Evolutionary conservation across 2,888 invertebrate species (phyloP).

Genomic region (Xylocampa areola): DNA sequence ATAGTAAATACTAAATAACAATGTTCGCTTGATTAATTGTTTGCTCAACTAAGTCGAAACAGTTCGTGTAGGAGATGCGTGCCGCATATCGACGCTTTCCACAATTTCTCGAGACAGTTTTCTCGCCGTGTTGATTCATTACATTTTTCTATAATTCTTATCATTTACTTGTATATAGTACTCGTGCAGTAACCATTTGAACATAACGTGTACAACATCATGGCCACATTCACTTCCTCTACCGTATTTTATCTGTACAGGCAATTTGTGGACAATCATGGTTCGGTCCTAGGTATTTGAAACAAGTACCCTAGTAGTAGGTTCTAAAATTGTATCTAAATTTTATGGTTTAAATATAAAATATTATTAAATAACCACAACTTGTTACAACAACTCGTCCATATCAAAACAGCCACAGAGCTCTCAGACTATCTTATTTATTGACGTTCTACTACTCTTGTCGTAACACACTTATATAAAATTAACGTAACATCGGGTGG

Average conservation of each 20-base stretch:
- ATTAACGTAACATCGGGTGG: slow-evolving; percentile 54
- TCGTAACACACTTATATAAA: slow-evolving; percentile 61
- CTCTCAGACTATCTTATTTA: slow-evolving; percentile 36
- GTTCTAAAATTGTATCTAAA: not conserved
- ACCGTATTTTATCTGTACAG: slow-evolving; percentile 26
- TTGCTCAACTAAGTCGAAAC: not conserved
- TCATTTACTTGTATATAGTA: slow-evolving; percentile 26
- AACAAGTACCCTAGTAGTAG: not conserved
- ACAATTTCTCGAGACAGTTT: slow-evolving; percentile 44
- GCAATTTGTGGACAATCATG: slow-evolving; percentile 24
- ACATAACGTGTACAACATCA: slow-evolving; percentile 52
- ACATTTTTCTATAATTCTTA: slow-evolving; percentile 46
- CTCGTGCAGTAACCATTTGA: slow-evolving; percentile 28
- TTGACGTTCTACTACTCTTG: slow-evolving; percentile 46
- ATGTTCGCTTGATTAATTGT: not conserved
- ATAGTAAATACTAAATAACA: not conserved
- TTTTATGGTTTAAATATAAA: not conserved
- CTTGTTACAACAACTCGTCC: slow-evolving; percentile 5
- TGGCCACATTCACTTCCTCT: slow-evolving; percentile 74
- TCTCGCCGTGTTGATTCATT: slow-evolving; percentile 37
- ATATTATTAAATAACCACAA: not conserved
- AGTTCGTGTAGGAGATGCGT: slow-evolving; percentile 33
- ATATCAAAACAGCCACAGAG: slow-evolving; percentile 15
- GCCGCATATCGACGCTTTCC: slow-evolving; percentile 40
- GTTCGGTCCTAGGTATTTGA: slow-evolving; percentile 6